Base-by-base conservation (phyloP, 2,797 vertebrate genomes). In the Poecilia velifera region DNA sequence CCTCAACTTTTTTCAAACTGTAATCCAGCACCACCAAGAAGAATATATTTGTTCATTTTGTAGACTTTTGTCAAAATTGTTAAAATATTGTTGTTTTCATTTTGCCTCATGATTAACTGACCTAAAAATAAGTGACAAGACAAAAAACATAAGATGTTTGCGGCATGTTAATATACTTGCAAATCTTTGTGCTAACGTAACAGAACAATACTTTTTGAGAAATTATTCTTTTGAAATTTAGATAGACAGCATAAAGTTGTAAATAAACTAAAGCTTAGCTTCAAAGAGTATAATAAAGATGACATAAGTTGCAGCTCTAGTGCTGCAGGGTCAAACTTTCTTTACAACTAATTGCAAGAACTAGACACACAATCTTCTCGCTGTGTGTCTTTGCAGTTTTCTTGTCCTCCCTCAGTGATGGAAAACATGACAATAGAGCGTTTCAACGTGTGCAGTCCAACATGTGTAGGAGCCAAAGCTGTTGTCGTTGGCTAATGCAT, bases 361-460 rank as follows among this genome's bases (percentile, higher is more conserved):
- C 72, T 16, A 71, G 84, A 51, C 71, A 25, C 71, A 25, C n/a
- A 76, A 68, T 87, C 72, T 85, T 82, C 83, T 82, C 57, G 31
- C 49, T 82, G 80, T 73, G 66, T 71, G 49, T 80, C 68, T 88
- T 78, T 80, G 62, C 46, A 75, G 73, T 77, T 49, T 62, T 59
- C 49, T 72, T 45, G 36, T 36, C 0, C 73, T 36, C 62, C 83
- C 87, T 84, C 46, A 36, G 80, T 84, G 73, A 59, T 83, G 73
- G 83, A 87, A 88, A 90, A 80, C 84, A 55, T 47, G 73, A 77
- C 73, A 76, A 84, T 72, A 86, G 77, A 68, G 80, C 75, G 84
- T 57, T 86, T 91, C 93, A 81, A 89, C 86, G 90, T 93, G 92
- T 93, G 92, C 89, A 92, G 91, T 94, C 91, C 86, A 82, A 84